Evolutionary conservation across 2,888 invertebrate species (phyloP).

Genomic region (Hirudinaria manillensis): DNA sequence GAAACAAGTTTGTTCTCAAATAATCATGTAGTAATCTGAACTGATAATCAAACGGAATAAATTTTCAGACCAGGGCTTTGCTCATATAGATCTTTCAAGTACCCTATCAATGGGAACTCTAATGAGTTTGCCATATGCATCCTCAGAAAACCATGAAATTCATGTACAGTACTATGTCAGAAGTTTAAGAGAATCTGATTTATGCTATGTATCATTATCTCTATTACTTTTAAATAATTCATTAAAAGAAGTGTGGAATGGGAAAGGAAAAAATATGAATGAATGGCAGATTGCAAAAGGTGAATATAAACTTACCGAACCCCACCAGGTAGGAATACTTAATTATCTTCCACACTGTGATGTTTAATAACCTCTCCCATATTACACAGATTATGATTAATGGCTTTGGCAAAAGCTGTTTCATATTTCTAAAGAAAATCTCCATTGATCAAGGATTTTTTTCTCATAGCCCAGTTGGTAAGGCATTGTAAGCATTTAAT

Average conservation of each 20-base stretch:
- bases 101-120: not conserved
- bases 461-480: not conserved
- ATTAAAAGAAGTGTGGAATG: not conserved
- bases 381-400: constrained; percentile 8
- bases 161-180: not conserved
- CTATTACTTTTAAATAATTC: not conserved
- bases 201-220: not conserved
- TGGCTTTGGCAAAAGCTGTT: not conserved
- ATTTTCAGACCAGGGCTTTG: constrained; percentile 11
- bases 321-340: too few relatives aligned
- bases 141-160: not conserved
- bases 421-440: not conserved
- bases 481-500: too few relatives aligned
- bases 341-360: too few relatives aligned
- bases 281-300: not conserved
- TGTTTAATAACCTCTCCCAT: too few relatives aligned
- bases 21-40: too few relatives aligned
- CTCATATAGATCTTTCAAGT: not conserved
- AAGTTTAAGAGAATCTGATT: constrained; percentile 1
- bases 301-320: too few relatives aligned
- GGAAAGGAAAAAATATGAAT: not conserved
- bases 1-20: not conserved
- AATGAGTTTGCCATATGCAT: not conserved
- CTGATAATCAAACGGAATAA: not conserved
- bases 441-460: not conserved